Evolutionary conservation across 2,113 vertebrate species (phyloP), one percentile per base, ranked within the genome.

Genomic region (Alosa alosa): DNA sequence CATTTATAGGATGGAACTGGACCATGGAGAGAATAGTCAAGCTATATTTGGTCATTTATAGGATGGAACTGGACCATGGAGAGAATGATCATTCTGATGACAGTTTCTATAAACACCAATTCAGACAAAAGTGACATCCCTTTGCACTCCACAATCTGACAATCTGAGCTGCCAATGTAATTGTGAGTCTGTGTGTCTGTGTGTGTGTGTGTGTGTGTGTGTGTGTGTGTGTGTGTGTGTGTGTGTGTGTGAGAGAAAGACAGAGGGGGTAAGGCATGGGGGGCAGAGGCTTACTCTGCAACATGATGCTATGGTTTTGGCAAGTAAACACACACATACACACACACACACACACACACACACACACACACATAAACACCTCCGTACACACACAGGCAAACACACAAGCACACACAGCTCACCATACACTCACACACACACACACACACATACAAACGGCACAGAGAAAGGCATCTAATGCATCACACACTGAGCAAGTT

Each of bases 391-490:
- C 60, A 68, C 55, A 31, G 31, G 31, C 31, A 60, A 1, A 60
- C 4, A 20, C 55, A 60, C 55, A 64, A 18, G n/a, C 20, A 22
- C 3, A 25, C 60, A 31, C 64, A 72, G 31, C 31, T 31, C 31
- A 31, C 31, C 64, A 31, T 7, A 72, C 3, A 8, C n/a, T 7
- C 7, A 8, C 64, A 64, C n/a, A 3, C 25, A 25, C 64, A 72
- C 64, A 31, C n/a, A 5, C n/a, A 68, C 4, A 68, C 10, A 68
- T 22, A 68, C 60, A 68, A 31, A 78, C 36, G 72, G 25, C 72
- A 78, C 72, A 78, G 36, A 78, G 31, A 78, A 78, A 78, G 72
- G 72, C 72, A 78, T 78, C 72, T 78, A 78, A 78, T 78, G 72
- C 72, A 39, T 78, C 72, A 78, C 72, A 78, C 72, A 78, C 72